Base-by-base conservation (phyloP, 2,797 vertebrate species). In the Mormyrops boulengeri region DNA sequence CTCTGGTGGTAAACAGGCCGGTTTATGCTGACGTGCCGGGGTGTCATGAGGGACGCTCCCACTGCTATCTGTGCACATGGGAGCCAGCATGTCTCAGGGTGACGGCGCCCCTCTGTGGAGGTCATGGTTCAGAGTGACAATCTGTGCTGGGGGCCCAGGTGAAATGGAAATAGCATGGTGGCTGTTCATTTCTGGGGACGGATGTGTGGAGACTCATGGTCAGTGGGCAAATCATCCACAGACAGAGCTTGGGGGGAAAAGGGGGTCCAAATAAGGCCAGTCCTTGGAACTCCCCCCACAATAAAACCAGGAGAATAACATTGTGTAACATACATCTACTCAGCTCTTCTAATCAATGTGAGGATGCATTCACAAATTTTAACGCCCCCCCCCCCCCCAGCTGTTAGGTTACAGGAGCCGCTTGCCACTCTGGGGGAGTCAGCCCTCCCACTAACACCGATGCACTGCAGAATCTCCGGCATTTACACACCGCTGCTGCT, bases 401-500 rank as follows among this genome's bases (percentile, higher is more conserved):
- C 41, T 11, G 19, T 50, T 50, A 50, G 41, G 80, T 22, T 22
- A 26, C n/a, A 50, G 41, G 80, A 50, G 38, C 41, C 19, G 4
- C 82, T 49, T 85, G n/a, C 49, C 47, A 50, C 82, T 80, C 30
- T 52, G 49, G 49, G 44, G 47, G n/a, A n/a, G 11, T 52, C n/a
- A 52, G n/a, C 12, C 11, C 22, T 5, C n/a, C 22, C 53, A 41
- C 26, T 38, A 55, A 38, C 86, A 53, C 52, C 7, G 41, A 69
- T 19, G 19, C 4, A 26, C 34, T 47, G 6, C 14, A 55, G 26
- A 87, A 22, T 19, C 7, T 38, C 30, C 26, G 11, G 73, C 14
- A 57, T 44, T 22, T 84, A 30, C 52, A 47, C 93, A 92, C 92
- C 55, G 88, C 66, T 34, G 90, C 89, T 91, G 92, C 93, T 92